Evolutionary conservation across 2,797 vertebrate genomes (phyloP).

Genomic region (Darevskia nairensis): DNA sequence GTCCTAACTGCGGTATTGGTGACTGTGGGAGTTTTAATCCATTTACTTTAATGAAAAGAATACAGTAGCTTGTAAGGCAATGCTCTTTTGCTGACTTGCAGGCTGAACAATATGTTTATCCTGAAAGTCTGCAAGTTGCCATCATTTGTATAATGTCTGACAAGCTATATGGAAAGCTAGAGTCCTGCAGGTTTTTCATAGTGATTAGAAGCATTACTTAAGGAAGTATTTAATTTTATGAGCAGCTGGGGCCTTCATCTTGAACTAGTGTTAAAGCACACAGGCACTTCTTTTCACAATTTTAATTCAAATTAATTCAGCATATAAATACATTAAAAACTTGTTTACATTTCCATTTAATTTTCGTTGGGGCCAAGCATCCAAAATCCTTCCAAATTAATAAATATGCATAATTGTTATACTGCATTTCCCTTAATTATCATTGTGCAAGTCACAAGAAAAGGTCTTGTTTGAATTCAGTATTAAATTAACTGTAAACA

Average conservation of each 20-base stretch:
- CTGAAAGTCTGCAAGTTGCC: conserved; percentile 35
- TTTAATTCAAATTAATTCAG: conserved; percentile 5
- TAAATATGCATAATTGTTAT: background rate
- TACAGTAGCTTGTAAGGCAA: background rate
- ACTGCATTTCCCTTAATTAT: background rate
- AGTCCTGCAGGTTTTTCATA: background rate
- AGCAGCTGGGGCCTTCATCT: conserved; percentile 22
- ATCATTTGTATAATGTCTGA: conserved; percentile 36
- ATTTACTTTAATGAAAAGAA: conserved; percentile 41
- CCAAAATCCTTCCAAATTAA: background rate
- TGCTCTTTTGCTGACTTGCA: conserved; percentile 35
- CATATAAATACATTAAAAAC: conserved; percentile 6
- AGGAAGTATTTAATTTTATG: conserved; percentile 38
- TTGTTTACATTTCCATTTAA: conserved; percentile 16
- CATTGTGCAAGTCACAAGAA: background rate
- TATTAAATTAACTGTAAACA: background rate
- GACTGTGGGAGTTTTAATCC: conserved; percentile 37
- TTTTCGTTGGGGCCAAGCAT: background rate
- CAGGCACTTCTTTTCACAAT: background rate
- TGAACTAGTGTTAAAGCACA: conserved; percentile 20
- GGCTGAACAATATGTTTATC: conserved; percentile 26
- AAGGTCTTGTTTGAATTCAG: background rate
- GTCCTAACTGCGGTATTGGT: conserved; percentile 43
- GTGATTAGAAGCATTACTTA: conserved; percentile 25
- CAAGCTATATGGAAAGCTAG: conserved; percentile 30